These are phyloP conservation scores for Glandiceps talaboti DNA, from an alignment of 53 echinoderm and acorn worm genomes.

Conservation along the genomic window DNA sequence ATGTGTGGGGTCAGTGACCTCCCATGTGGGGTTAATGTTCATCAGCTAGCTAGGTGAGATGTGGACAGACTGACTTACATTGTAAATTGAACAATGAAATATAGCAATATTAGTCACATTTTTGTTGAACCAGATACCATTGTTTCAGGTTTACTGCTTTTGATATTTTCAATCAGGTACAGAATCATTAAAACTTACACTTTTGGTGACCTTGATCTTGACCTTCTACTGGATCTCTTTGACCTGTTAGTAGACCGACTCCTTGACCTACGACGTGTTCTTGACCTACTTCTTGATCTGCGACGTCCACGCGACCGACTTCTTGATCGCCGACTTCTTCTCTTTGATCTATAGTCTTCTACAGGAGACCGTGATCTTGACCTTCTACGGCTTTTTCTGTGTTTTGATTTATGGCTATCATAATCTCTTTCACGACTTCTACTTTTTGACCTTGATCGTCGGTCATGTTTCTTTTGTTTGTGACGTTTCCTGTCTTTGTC, in stretches of 20 bases:
- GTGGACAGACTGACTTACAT: no score
- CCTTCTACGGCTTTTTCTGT: constrained; percentile 14
- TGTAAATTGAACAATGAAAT: no score
- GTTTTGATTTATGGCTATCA: constrained; percentile 11
- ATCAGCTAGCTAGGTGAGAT: no score
- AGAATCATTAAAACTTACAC: constrained; percentile 10
- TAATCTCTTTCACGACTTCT: constrained; percentile 20
- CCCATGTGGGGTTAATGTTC: no score
- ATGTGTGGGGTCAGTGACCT: no score
- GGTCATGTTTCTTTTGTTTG: neutral
- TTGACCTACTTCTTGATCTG: constrained; percentile 26
- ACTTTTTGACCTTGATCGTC: constrained; percentile 10
- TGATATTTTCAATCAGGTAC: no score
- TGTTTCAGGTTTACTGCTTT: no score
- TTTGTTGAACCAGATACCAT: no score
- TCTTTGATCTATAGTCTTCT: neutral
- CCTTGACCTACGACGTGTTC: constrained; percentile 12
- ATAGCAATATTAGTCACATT: no score
- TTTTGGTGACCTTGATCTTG: neutral
- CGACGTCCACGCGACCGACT: constrained; percentile 11
- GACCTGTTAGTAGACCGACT: constrained; percentile 14
- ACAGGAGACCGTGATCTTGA: constrained; percentile 19
- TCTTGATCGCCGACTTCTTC: constrained; percentile 1
- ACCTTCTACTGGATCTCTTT: neutral
- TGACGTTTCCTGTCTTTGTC: neutral